These are phyloP conservation scores for Anastatus disparis DNA, from an alignment of 1,140 invertebrate genomes.

Conservation along the genomic window DNA sequence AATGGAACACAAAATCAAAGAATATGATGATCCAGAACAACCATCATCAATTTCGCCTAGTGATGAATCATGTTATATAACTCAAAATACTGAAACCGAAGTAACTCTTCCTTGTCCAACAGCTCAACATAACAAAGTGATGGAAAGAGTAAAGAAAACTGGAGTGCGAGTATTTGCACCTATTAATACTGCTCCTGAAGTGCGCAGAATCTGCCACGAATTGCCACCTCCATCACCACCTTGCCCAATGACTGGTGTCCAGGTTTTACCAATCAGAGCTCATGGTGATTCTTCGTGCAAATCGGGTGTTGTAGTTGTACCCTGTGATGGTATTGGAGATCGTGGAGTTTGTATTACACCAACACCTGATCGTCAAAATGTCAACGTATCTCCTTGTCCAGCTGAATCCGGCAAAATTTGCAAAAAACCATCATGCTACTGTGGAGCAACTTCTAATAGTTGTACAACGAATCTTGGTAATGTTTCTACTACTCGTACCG, in stretches of 20 bases:
- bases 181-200: constrained; percentile 50
- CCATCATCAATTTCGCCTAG: constrained; percentile 19
- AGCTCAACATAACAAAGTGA: constrained; percentile 39
- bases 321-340: constrained; percentile 52
- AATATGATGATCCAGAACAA: constrained; percentile 33
- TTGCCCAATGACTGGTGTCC: constrained; percentile 60
- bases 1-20: constrained; percentile 32
- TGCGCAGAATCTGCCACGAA: constrained; percentile 57
- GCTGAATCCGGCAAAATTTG: constrained; percentile 50
- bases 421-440: constrained; percentile 51
- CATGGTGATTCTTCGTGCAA: constrained; percentile 54
- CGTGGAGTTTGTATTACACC: constrained; percentile 57
- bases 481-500: constrained; percentile 42
- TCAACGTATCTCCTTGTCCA: constrained; percentile 60
- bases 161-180: constrained; percentile 52
- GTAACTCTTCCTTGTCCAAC: constrained; percentile 54
- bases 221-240: constrained; percentile 39
- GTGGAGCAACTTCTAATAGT: constrained; percentile 52
- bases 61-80: constrained; percentile 53
- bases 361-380: constrained; percentile 55
- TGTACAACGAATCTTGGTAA: constrained; percentile 43
- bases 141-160: constrained; percentile 50
- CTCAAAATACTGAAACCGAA: constrained; percentile 43
- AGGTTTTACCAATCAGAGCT: constrained; percentile 59
- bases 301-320: constrained; percentile 59